Base-by-base conservation (phyloP, 2,113 vertebrate species). In the Myotis lucifugus region DNA sequence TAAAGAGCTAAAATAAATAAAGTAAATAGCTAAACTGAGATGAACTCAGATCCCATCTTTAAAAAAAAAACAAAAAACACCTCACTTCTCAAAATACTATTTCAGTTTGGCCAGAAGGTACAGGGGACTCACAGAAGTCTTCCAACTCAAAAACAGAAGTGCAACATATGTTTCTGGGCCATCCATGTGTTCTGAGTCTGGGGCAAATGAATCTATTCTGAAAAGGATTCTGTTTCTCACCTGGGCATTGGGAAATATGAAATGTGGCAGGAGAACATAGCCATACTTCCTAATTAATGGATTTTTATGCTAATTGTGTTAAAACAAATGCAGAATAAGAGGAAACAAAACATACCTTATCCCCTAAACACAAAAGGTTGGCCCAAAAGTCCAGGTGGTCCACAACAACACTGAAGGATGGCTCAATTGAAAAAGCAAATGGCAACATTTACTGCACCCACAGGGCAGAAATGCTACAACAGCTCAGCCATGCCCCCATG, bases 241-340 rank as follows among this genome's bases (percentile, higher is more conserved):
- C 72, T 32, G 7, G n/a, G 50, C 32, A 81, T 27, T 88, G 15
- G 78, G 40, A 95, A 89, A 87, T 87, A 12, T 85, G 34, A 90
- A 85, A 54, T 69, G n/a, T 67, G 48, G n/a, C 69, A 82, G 42
- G 37, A 66, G 40, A 87, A 52, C 8, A 86, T 11, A 84, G 82
- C 8, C 74, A 88, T 18, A 78, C 9, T 56, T 92, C 7, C 67
- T 78, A 95, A 77, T 21, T 77, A 92, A 72, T 40, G 6, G 6
- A 5, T 42, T 77, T 19, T 59, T n/a, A 77, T 66, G 27, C 21
- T 77, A 15, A 67, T 7, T 48, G 56, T 69, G 23, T 40, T 89
- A 52, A 95, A 95, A 82, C 17, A 9, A 88, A 88, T 42, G 48
- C 29, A 82, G 15, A 95, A 66, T 66, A 52, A 91, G 23, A 82